Conservation (phyloP, 2,113 vertebrate genomes). For the Podiceps cristatus region DNA sequence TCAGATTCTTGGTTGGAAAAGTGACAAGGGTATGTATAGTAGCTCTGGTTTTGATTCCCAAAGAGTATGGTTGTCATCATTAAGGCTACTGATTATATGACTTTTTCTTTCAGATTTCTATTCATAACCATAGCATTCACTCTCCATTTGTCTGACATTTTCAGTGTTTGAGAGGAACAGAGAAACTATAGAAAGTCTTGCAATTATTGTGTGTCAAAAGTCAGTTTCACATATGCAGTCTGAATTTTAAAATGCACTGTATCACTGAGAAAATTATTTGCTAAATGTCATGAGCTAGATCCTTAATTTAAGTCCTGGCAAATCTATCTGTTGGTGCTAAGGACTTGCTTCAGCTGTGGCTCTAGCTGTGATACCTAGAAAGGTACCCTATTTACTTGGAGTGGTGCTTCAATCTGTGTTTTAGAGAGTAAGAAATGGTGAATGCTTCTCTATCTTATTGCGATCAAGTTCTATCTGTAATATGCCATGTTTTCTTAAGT, state of each 20-base stretch:
- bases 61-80: not conserved
- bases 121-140: not conserved
- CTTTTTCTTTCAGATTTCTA: not conserved
- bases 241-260: not conserved
- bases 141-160: not conserved
- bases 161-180: not conserved
- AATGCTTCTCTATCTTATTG: not conserved
- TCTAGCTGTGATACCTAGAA: not conserved
- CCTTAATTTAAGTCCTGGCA: not conserved
- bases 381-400: not conserved
- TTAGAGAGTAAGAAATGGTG: not conserved
- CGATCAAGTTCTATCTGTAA: not conserved
- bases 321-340: not conserved
- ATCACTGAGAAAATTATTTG: slow-evolving; percentile 11
- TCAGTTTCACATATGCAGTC: not conserved
- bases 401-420: not conserved
- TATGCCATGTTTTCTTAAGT: not conserved
- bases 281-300: not conserved
- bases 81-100: not conserved
- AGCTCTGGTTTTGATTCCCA: not conserved
- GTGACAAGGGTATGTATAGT: not conserved
- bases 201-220: not conserved
- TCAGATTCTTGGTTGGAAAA: not conserved
- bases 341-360: not conserved
- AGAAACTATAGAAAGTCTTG: not conserved